A percentile compares a stretch with the other conserved stretches of the same genome.
phyloP scores from a whole-genome alignment of 2,888 invertebrate genomes.

The Cataglyphis altisquamis region DNA sequence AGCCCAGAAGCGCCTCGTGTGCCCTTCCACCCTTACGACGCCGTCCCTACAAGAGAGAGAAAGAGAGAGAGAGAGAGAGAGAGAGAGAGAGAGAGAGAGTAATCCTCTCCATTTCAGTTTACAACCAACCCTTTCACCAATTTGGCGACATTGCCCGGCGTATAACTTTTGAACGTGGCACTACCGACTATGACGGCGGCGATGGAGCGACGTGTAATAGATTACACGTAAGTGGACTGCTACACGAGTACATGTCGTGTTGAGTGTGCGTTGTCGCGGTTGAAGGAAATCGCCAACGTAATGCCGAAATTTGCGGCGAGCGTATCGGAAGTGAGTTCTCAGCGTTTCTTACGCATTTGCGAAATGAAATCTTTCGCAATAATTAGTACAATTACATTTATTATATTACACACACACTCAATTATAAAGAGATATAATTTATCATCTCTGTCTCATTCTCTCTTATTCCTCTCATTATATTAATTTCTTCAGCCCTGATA shows the following conservation, averaged over 20 bases:
- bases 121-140: slow-evolving; percentile 76
- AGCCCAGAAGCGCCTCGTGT: slow-evolving; percentile 75
- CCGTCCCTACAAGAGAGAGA: slow-evolving; percentile 22
- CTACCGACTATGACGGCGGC: slow-evolving; percentile 57
- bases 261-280: slow-evolving; percentile 24
- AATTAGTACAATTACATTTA: background rate
- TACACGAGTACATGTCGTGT: slow-evolving; percentile 44
- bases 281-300: slow-evolving; percentile 35
- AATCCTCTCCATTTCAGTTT: slow-evolving; percentile 75
- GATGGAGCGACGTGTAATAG: slow-evolving; percentile 61
- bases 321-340: slow-evolving; percentile 9
- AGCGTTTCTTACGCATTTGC: background rate
- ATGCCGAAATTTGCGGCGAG: slow-evolving; percentile 34
- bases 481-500: background rate
- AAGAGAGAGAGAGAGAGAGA: slow-evolving; percentile 12
- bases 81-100: slow-evolving; percentile 14
- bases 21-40: slow-evolving; percentile 67
- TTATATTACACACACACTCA: background rate
- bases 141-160: slow-evolving; percentile 67
- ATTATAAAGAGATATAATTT: background rate
- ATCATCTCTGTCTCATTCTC: background rate
- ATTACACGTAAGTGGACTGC: slow-evolving; percentile 54
- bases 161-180: slow-evolving; percentile 68
- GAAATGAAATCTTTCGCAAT: background rate
- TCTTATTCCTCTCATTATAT: background rate